Conservation (phyloP, 2,113 vertebrate species). For the Muntiacus muntjak region DNA sequence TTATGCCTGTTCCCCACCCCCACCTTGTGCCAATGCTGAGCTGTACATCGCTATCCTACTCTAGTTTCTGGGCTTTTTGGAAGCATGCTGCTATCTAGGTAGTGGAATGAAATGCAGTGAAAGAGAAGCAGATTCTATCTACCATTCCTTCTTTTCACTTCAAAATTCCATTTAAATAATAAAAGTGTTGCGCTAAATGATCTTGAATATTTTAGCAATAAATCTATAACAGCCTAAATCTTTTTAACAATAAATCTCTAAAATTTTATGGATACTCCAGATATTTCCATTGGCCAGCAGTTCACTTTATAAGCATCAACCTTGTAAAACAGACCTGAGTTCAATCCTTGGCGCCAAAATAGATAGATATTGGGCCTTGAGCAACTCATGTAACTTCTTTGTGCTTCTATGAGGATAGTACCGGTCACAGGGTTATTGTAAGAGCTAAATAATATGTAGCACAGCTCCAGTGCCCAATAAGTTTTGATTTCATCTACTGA, state of each 20-base stretch:
- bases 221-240: background rate
- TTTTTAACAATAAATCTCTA: background rate
- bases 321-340: background rate
- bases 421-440: background rate
- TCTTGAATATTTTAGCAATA: background rate
- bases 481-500: background rate
- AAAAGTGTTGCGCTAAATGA: background rate
- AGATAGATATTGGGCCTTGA: background rate
- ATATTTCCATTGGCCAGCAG: background rate
- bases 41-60: background rate
- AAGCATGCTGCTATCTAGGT: background rate
- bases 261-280: background rate
- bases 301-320: background rate
- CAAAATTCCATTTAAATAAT: background rate
- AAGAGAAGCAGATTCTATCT: conserved; percentile 17
- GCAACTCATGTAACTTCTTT: background rate
- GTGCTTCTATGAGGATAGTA: background rate
- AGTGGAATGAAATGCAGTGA: background rate
- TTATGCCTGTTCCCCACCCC: background rate
- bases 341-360: background rate
- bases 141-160: background rate
- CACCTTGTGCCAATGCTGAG: background rate
- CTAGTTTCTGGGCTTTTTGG: background rate
- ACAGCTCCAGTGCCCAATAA: background rate
- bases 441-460: background rate